Conservation (phyloP, 2,888 invertebrate species). For the Schrankia costaestrigalis region DNA sequence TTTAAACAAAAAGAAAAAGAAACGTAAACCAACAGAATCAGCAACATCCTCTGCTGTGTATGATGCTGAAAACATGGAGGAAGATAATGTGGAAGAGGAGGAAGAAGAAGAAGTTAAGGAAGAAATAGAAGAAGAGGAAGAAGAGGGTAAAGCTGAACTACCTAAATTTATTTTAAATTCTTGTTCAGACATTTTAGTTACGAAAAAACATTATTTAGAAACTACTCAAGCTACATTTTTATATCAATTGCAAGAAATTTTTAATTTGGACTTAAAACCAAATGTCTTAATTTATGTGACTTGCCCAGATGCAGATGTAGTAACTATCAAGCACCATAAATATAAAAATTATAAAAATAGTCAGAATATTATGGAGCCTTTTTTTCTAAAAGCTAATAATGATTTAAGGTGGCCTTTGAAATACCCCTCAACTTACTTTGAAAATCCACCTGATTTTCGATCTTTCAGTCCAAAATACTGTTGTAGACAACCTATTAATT, state of each 20-base stretch:
- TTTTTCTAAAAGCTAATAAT: slow-evolving; percentile 27
- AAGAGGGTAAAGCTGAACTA: slow-evolving; percentile 45
- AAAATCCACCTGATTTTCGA: slow-evolving; percentile 39
- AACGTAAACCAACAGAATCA: slow-evolving; percentile 13
- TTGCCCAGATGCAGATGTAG: slow-evolving; percentile 77
- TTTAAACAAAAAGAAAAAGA: slow-evolving; percentile 54
- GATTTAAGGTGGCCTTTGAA: slow-evolving; percentile 58
- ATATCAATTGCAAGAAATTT: slow-evolving; percentile 53
- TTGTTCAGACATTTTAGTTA: slow-evolving; percentile 44
- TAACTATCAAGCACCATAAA: slow-evolving; percentile 56
- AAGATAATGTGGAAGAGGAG: slow-evolving; percentile 37
- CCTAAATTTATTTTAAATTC: slow-evolving; percentile 59
- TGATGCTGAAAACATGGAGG: slow-evolving; percentile 37
- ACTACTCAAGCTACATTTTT: slow-evolving; percentile 48
- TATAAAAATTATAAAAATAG: slow-evolving; percentile 52
- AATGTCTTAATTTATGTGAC: slow-evolving; percentile 78
- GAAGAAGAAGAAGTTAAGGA: slow-evolving; percentile 34
- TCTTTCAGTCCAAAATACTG: slow-evolving; percentile 64
- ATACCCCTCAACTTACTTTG: slow-evolving; percentile 48
- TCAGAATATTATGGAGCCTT: slow-evolving; percentile 35
- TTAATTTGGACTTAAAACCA: slow-evolving; percentile 57
- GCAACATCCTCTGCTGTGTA: slow-evolving; percentile 36
- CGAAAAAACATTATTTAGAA: slow-evolving; percentile 36
- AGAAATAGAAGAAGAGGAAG: slow-evolving; percentile 41
- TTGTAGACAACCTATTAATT: slow-evolving; percentile 71